Evolutionary conservation across 1,140 invertebrate species (phyloP).

Genomic region (Lanistes nyassanus): DNA sequence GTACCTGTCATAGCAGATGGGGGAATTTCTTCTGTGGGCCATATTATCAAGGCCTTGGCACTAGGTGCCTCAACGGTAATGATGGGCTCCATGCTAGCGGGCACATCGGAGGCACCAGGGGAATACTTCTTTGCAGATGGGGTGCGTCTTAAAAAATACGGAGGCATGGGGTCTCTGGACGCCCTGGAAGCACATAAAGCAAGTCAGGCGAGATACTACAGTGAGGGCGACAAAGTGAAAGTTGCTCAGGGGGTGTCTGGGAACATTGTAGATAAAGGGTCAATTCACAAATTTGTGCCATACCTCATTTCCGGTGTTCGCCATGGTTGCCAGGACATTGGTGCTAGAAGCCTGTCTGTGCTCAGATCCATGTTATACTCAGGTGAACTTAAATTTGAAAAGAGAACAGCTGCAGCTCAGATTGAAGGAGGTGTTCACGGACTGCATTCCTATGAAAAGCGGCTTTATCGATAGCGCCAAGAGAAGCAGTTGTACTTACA

Average conservation of each 20-base stretch:
- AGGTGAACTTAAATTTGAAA: slow-evolving; percentile 93
- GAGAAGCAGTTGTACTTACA: too few species aligned
- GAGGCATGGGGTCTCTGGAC: slow-evolving; percentile 99
- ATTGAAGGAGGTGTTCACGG: slow-evolving; percentile 97
- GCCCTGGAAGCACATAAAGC: slow-evolving; percentile 84
- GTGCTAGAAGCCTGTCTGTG: slow-evolving; percentile 72
- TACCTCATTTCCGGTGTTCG: slow-evolving; percentile 95
- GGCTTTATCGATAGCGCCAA: too few species aligned
- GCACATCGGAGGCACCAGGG: slow-evolving; percentile 97
- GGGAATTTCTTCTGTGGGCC: slow-evolving; percentile 94
- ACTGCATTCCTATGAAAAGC: slow-evolving; percentile 92
- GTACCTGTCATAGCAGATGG: slow-evolving; percentile 99
- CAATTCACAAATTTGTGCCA: slow-evolving; percentile 93
- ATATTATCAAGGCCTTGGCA: slow-evolving; percentile 93
- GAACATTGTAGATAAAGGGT: slow-evolving; percentile 97
- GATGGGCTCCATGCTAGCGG: slow-evolving; percentile 99
- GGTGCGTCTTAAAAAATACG: slow-evolving; percentile 96
- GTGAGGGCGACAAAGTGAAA: slow-evolving; percentile 94
- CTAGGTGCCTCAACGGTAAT: slow-evolving; percentile 96
- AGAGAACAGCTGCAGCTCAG: slow-evolving; percentile 93
- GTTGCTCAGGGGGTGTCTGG: slow-evolving; percentile 99
- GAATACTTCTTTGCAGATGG: slow-evolving; percentile 99
- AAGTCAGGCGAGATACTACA: slow-evolving; percentile 64
- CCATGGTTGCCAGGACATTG: slow-evolving; percentile 98
- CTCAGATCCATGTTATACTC: slow-evolving; percentile 84